These are phyloP conservation scores for Ancistrus triradiatus DNA, from an alignment of 2,113 vertebrate genomes.

Conservation along the genomic window DNA sequence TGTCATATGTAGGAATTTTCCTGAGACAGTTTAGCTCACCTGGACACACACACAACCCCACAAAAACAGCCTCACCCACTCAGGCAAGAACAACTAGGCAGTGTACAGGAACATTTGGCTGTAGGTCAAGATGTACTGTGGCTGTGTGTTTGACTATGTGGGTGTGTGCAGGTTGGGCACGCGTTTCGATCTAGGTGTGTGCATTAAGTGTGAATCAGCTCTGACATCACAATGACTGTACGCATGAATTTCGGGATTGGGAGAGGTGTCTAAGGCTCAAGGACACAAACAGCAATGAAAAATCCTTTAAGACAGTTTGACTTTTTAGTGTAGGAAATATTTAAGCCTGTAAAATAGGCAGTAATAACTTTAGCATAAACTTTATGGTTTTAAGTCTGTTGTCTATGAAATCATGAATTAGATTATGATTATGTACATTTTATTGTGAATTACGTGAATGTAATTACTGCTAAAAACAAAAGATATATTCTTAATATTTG, in stretches of 20 bases:
- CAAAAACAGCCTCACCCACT: constrained; percentile 30
- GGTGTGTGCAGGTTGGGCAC: constrained; percentile 24
- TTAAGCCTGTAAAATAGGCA: too few relatives aligned
- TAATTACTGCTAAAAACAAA: too few relatives aligned
- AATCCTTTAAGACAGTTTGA: too few relatives aligned
- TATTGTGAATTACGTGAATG: too few relatives aligned
- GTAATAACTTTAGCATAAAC: too few relatives aligned
- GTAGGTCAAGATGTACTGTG: constrained; percentile 39
- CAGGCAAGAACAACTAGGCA: constrained; percentile 12
- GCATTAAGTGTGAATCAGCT: constrained; percentile 10
- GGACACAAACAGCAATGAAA: too few relatives aligned
- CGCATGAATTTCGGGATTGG: background rate
- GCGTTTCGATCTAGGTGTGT: constrained; percentile 21
- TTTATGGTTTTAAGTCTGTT: too few relatives aligned
- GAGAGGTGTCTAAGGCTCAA: background rate
- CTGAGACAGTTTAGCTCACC: constrained; percentile 17
- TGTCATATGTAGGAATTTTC: constrained; percentile 18
- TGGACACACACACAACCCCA: constrained; percentile 15
- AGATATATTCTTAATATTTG: too few relatives aligned
- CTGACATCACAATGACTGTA: background rate
- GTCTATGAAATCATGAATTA: too few relatives aligned
- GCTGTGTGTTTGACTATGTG: constrained; percentile 25
- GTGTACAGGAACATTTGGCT: constrained; percentile 5
- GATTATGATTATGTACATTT: too few relatives aligned
- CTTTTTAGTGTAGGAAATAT: too few relatives aligned